phyloP scores from a whole-genome alignment of 2,888 invertebrate genomes.

The Linnaemya vulpina region DNA sequence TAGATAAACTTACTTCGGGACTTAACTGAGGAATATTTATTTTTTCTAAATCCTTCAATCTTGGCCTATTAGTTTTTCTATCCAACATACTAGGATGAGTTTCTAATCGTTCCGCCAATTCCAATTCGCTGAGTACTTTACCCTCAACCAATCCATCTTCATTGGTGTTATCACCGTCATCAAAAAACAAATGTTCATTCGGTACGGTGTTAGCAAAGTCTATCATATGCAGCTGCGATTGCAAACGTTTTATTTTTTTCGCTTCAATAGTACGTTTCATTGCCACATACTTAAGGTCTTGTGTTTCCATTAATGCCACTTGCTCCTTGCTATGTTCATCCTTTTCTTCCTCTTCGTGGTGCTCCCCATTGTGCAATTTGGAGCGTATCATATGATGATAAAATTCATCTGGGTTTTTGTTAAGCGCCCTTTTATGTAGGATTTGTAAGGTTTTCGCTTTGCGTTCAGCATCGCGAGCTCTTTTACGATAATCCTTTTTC shows the following conservation, averaged over 20 bases:
- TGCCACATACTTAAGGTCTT: constrained; percentile 94
- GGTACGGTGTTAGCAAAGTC: constrained; percentile 87
- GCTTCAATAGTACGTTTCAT: constrained; percentile 93
- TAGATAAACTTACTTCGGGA: constrained; percentile 82
- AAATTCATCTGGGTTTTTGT: constrained; percentile 99
- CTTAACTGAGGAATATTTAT: constrained; percentile 85
- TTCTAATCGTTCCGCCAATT: constrained; percentile 88
- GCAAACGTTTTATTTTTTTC: constrained; percentile 87
- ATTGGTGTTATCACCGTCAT: constrained; percentile 86
- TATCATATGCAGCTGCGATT: constrained; percentile 91
- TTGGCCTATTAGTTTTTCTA: constrained; percentile 88
- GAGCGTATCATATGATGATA: constrained; percentile 98
- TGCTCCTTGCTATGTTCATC: constrained; percentile 93
- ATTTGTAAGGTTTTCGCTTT: constrained; percentile 92
- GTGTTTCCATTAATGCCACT: constrained; percentile 93
- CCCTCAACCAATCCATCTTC: constrained; percentile 52
- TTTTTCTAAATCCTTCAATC: constrained; percentile 85
- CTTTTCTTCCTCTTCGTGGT: constrained; percentile 88
- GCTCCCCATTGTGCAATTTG: constrained; percentile 86
- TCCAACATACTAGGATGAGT: constrained; percentile 89
- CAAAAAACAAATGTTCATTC: constrained; percentile 92
- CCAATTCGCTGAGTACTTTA: constrained; percentile 84
- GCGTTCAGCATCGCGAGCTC: constrained; percentile 91
- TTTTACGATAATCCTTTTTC: constrained; percentile 92
- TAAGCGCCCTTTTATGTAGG: constrained; percentile 91